phyloP scores from a whole-genome alignment of 2,888 invertebrate genomes.

The Caenorhabditis angaria region DNA sequence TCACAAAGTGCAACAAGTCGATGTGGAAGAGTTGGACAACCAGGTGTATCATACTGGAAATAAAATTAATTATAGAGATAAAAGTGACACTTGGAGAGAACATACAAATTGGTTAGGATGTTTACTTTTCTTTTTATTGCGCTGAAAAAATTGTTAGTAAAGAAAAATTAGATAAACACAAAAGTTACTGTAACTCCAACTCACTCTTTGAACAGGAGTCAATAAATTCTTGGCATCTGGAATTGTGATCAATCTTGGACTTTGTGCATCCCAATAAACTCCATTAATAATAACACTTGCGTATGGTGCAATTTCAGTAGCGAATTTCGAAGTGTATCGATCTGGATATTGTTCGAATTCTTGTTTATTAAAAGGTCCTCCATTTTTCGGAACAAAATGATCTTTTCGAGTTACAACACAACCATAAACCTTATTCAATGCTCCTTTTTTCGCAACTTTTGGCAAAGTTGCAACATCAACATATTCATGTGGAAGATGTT shows the following conservation, averaged over 20 bases:
- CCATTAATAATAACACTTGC: constrained; percentile 96
- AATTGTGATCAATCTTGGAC: constrained; percentile 92
- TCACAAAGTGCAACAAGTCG: constrained; percentile 88
- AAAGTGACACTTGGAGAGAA: neutral
- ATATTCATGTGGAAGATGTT: constrained; percentile 95
- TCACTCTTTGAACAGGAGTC: constrained; percentile 77
- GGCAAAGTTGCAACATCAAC: constrained; percentile 92
- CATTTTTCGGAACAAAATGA: constrained; percentile 90
- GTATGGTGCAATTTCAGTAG: constrained; percentile 94
- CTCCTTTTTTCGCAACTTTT: constrained; percentile 97
- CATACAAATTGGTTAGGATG: constrained; percentile 3
- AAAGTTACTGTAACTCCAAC: neutral
- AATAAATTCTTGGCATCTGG: constrained; percentile 96
- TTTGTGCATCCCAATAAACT: constrained; percentile 97
- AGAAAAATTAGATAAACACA: neutral
- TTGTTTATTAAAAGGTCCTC: constrained; percentile 86
- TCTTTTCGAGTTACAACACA: constrained; percentile 93
- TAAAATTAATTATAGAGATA: neutral
- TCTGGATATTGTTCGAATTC: constrained; percentile 93
- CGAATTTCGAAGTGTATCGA: constrained; percentile 92
- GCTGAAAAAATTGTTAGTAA: neutral
- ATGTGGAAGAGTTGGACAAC: constrained; percentile 67
- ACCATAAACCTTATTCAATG: constrained; percentile 91
- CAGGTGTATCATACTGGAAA: constrained; percentile 58
- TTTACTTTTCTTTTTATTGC: neutral